Base-by-base conservation (phyloP, 23 tunicate genomes). In the Aplidium turbinatum region DNA sequence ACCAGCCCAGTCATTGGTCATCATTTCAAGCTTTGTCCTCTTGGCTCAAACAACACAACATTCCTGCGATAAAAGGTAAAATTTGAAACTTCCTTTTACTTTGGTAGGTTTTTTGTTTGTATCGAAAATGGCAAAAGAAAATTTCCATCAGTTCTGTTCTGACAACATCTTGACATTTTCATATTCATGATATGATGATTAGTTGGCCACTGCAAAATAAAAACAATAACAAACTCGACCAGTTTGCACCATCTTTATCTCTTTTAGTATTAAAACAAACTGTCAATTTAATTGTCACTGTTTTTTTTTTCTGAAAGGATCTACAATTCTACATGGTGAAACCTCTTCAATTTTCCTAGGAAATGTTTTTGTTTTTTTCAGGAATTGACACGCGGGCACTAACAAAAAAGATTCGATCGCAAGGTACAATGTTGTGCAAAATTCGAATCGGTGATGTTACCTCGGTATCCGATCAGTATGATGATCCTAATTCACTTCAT, bases 401-500 rank as follows among this genome's bases (percentile, higher is more conserved):
- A 16, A 90, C 97, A 1, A 90, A 83, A 64, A 87, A 90, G 68
- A 90, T 90, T 38, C 81, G 97, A 1, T 63, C 90, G 5, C 60
- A 78, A 54, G 97, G 97, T 0, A 77, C 97, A 30, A 90, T 90
- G 97, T 58, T 90, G 24, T 90, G 97, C 42, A 90, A 90, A 29
- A 31, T 90, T 0, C 33, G 74, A n/a, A 61, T 71, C 9, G 82
- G 82, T 1, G 38, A 33, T 4, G 28, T 34, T 21, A 16, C 20
- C 0, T 25, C 25, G 31, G 70, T 50, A 7, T 0, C 1, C 0
- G 57, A 71, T 0, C 23, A 53, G 27, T 90, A 65, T 90, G 57
- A 65, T 23, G 85, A 90, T 78, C 97, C 89, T 1, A 90, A 90
- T 51, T 21, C 35, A 28, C 31, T 78, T 0, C 87, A 90, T 42